These are phyloP conservation scores for Haliclystus octoradiatus DNA, from an alignment of 30 jellyfish, hydroid and myxozoan genomes.

Conservation along the genomic window DNA sequence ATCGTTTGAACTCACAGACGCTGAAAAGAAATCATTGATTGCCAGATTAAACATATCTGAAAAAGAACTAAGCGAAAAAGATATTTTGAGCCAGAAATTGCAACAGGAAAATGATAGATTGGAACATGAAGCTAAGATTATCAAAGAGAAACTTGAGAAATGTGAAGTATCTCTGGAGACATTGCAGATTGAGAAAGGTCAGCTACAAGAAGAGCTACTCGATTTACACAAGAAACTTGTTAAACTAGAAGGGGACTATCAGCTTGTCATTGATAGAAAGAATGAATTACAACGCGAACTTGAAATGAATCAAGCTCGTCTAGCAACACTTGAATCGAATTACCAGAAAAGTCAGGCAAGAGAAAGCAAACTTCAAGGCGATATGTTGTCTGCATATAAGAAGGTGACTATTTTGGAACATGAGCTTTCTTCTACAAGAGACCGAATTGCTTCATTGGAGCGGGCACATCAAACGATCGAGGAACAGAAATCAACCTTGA, in stretches of 20 bases:
- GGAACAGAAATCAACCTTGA: conserved; percentile 37
- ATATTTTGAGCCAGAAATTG: conserved; percentile 27
- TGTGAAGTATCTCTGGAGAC: conserved; percentile 58
- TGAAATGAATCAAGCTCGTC: conserved; percentile 46
- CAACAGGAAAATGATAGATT: conserved; percentile 64
- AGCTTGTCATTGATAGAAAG: conserved; percentile 50
- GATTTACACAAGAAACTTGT: conserved; percentile 66
- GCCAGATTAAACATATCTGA: conserved; percentile 44
- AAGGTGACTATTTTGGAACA: conserved; percentile 76
- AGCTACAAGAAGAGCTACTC: conserved; percentile 66
- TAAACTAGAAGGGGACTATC: conserved; percentile 80
- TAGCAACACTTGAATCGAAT: conserved; percentile 57
- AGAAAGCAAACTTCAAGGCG: conserved; percentile 71
- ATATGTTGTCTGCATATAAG: conserved; percentile 72
- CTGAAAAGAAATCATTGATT: conserved; percentile 40
- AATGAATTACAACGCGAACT: conserved; percentile 82
- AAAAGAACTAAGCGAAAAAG: conserved; percentile 42
- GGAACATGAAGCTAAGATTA: conserved; percentile 54
- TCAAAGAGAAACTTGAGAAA: conserved; percentile 49
- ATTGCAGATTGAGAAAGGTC: conserved; percentile 50
- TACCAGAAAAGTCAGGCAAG: conserved; percentile 82
- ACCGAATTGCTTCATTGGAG: conserved; percentile 57
- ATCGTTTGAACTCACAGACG: conserved; percentile 41
- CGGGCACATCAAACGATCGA: conserved; percentile 57
- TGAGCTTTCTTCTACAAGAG: conserved; percentile 78